Conservation (phyloP, 2,113 vertebrate species). For the Noturus placidus region DNA sequence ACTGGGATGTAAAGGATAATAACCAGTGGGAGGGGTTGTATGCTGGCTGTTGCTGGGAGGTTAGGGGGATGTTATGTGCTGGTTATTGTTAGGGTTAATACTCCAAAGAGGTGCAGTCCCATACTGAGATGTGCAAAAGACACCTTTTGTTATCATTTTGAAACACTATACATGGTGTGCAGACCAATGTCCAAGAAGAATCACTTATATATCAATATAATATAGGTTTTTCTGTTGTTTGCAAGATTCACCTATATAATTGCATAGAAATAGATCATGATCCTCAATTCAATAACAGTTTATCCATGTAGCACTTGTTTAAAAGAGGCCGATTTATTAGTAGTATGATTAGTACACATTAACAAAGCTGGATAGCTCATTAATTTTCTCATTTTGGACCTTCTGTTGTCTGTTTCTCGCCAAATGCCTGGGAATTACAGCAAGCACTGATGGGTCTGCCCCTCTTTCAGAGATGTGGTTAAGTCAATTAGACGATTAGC, state of each 20-base stretch:
- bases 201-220: neutral
- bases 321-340: neutral
- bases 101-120: slow-evolving; percentile 77
- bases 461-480: slow-evolving; percentile 79
- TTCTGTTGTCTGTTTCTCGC: slow-evolving; percentile 12
- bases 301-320: slow-evolving; percentile 4
- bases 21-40: neutral
- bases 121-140: slow-evolving; percentile 55
- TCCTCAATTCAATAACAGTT: neutral
- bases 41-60: slow-evolving; percentile 60
- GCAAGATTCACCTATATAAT: neutral
- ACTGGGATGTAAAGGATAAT: slow-evolving; percentile 37
- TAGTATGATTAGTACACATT: neutral
- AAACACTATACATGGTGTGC: neutral
- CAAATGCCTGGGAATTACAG: neutral
- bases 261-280: neutral
- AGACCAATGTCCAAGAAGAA: neutral
- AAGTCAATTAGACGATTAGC: slow-evolving; percentile 75
- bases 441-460: slow-evolving; percentile 69
- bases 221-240: neutral
- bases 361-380: slow-evolving; percentile 12
- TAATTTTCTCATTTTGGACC: neutral
- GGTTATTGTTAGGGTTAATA: slow-evolving; percentile 76
- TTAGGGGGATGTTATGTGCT: slow-evolving; percentile 82
- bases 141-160: neutral